Evolutionary conservation across 2,113 vertebrate species (phyloP).

Genomic region (Hemibagrus wyckioides): DNA sequence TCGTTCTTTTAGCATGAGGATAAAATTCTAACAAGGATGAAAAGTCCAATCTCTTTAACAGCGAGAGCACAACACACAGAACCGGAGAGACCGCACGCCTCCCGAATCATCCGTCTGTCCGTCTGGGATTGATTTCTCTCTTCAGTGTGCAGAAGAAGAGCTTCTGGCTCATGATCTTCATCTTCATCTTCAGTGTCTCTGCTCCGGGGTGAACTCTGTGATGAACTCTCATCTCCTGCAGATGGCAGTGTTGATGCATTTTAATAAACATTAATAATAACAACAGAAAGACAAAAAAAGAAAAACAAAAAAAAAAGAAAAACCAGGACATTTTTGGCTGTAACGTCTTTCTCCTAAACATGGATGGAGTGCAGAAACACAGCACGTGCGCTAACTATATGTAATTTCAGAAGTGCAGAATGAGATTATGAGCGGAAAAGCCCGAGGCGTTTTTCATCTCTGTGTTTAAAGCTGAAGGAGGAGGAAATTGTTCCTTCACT

Average conservation of each 20-base stretch:
- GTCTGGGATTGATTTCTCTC: neutral
- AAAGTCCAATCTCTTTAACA: neutral
- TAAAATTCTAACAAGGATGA: neutral
- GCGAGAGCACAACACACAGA: neutral
- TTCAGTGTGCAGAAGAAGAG: neutral
- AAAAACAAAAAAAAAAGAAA: no score
- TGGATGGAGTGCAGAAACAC: neutral
- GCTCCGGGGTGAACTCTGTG: constrained; percentile 46
- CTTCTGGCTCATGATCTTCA: neutral
- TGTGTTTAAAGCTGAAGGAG: neutral
- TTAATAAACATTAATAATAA: constrained; percentile 28
- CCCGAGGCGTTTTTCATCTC: constrained; percentile 20
- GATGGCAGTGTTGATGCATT: constrained; percentile 73
- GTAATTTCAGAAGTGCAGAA: neutral
- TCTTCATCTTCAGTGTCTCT: constrained; percentile 21
- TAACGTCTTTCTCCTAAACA: neutral
- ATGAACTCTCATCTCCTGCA: constrained; percentile 47
- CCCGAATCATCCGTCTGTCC: neutral
- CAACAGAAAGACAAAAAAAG: neutral
- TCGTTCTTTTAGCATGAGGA: neutral
- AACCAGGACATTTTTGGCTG: neutral
- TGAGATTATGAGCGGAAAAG: neutral
- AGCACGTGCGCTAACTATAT: neutral
- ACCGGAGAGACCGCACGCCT: neutral
- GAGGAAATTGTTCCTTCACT: constrained; percentile 3